A percentile compares a stretch with the other conserved stretches of the same genome.
Evolutionary conservation across 2,888 invertebrate genomes (phyloP).

Genomic region (Eudiplozoon nipponicum): DNA sequence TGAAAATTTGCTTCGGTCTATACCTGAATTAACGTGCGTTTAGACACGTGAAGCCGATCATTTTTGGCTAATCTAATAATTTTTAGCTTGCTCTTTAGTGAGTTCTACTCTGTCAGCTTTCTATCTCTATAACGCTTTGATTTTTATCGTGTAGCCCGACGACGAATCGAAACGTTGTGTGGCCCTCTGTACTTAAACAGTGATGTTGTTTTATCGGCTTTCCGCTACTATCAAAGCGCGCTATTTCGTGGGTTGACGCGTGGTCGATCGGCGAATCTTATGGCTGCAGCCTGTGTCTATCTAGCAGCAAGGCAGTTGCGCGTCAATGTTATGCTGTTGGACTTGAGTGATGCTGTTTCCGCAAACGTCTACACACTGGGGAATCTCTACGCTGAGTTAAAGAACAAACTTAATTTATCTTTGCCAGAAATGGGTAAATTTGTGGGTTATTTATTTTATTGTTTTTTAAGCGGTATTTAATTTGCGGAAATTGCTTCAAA

Average conservation of each 20-base stretch:
- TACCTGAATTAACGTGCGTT: too few relatives aligned
- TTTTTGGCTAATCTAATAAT: too few relatives aligned
- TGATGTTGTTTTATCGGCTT: constrained; percentile 63
- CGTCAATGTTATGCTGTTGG: constrained; percentile 70
- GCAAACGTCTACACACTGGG: constrained; percentile 81
- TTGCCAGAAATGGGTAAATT: constrained; percentile 24
- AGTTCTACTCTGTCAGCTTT: too few relatives aligned
- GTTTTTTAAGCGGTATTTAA: too few relatives aligned
- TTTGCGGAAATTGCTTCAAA: too few relatives aligned
- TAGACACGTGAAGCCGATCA: too few relatives aligned
- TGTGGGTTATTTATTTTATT: too few relatives aligned
- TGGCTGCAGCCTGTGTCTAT: constrained; percentile 81
- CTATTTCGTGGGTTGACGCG: constrained; percentile 36
- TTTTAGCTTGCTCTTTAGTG: too few relatives aligned
- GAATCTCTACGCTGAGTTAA: constrained; percentile 54
- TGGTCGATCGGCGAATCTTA: constrained; percentile 55
- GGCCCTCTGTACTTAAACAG: constrained; percentile 54
- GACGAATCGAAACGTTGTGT: constrained; percentile 42
- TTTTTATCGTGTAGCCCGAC: too few relatives aligned
- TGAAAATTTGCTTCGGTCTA: too few relatives aligned
- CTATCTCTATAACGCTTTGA: too few relatives aligned
- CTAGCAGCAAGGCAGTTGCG: constrained; percentile 75
- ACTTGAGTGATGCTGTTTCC: constrained; percentile 65
- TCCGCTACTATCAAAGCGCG: constrained; percentile 28
- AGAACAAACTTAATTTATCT: constrained; percentile 49